Base-by-base conservation (phyloP, 2,113 vertebrate genomes). In the Ochotona princeps region DNA sequence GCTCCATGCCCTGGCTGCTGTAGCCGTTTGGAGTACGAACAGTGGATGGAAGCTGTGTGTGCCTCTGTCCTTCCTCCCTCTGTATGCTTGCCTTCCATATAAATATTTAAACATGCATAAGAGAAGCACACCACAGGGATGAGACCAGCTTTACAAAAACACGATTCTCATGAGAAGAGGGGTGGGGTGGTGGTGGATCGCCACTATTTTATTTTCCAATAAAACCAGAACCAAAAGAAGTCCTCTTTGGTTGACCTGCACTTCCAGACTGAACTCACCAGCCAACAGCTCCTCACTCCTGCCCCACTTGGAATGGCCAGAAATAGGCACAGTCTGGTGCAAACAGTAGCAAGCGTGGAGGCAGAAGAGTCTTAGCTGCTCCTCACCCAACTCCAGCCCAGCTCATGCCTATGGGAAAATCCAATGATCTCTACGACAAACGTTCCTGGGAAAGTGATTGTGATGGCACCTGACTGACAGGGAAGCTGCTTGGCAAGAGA, bases 301-400 rank as follows among this genome's bases (percentile, higher is more conserved):
- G 25, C 13, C 35, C 11, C 1, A 15, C 0, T 4, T 35, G 38
- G 25, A 72, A 54, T 32, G 20, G 11, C 7, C 47, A 87, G 21
- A n/a, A 13, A 81, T 2, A 0, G 1, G 18, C 20, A 35, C 8
- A 15, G 44, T 25, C 8, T 1, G 32, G 35, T 26, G 13, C 15
- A 28, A 23, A 82, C 49, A 47, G 61, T 54, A 23, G 26, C 0
- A 17, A 32, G 70, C 4, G 0, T 7, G 20, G 25, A 51, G 38
- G 38, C 0, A 73, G 54, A 8, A 12, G 0, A 0, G 1, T 54
- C 30, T 60, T 1, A 44, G 38, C 38, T 44, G 38, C 38, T 32
- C 35, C 30, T 47, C 11, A 17, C 44, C 14, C 23, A n/a, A 63
- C 25, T 57, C 11, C 44, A 57, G 3, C 14, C 18, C 47, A 15